phyloP scores from a whole-genome alignment of 2,888 invertebrate genomes.

The Xanthorhoe spadicearia region DNA sequence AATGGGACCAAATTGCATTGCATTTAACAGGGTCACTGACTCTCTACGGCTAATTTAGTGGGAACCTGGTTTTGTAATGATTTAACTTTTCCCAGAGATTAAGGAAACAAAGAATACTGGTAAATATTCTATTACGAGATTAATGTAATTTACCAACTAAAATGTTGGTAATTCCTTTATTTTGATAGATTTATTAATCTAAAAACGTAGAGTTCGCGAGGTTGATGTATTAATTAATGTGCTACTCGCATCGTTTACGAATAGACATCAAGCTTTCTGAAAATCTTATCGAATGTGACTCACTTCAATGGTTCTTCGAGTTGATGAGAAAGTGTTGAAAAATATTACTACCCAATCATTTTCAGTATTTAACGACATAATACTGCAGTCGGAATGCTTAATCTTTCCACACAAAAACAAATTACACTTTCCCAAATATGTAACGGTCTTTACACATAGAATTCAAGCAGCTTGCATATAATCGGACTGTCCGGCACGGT shows the following conservation, averaged over 20 bases:
- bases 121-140: conserved; percentile 32
- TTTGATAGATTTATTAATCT: conserved; percentile 9
- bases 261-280: neutral
- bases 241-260: neutral
- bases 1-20: conserved; percentile 33
- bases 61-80: conserved; percentile 40
- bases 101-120: conserved; percentile 34
- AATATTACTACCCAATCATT: too few species aligned
- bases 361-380: too few species aligned
- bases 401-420: neutral
- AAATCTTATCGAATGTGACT: neutral
- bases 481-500: conserved; percentile 45
- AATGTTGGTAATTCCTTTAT: conserved; percentile 27
- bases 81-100: conserved; percentile 41
- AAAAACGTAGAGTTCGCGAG: neutral
- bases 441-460: conserved; percentile 2
- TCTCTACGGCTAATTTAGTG: conserved; percentile 41
- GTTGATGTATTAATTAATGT: neutral
- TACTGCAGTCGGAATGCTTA: too few species aligned
- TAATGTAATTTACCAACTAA: conserved; percentile 24
- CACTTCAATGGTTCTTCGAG: neutral
- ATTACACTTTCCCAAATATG: conserved; percentile 2
- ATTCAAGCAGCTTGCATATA: conserved; percentile 32
- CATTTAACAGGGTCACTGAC: conserved; percentile 47
- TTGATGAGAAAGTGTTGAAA: neutral